Evolutionary conservation across 2,113 vertebrate genomes (phyloP).

Genomic region (Paralichthys olivaceus): DNA sequence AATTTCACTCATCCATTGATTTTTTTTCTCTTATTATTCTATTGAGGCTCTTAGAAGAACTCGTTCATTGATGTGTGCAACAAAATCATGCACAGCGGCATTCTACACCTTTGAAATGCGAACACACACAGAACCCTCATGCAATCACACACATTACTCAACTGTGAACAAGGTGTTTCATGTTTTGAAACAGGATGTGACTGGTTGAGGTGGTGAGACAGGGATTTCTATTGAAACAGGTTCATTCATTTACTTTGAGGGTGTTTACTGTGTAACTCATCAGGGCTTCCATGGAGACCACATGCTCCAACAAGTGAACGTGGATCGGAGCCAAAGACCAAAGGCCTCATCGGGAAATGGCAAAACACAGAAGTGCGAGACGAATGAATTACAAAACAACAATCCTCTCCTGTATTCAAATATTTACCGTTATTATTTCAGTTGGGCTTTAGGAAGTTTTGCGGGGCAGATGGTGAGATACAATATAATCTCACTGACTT

Average conservation of each 20-base stretch:
- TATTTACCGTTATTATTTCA: conserved; percentile 45
- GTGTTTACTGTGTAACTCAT: conserved; percentile 77
- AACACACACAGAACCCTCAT: background rate
- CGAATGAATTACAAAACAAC: conserved; percentile 22
- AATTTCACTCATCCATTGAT: too few species aligned
- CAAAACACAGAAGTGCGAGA: conserved; percentile 28
- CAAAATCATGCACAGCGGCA: too few species aligned
- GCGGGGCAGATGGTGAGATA: conserved; percentile 71
- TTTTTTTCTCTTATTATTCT: background rate
- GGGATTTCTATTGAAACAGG: conserved; percentile 62
- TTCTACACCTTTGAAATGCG: conserved; percentile 10
- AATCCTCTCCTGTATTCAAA: conserved; percentile 34
- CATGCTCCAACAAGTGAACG: conserved; percentile 71
- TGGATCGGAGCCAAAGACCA: conserved; percentile 50
- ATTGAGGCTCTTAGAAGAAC: background rate
- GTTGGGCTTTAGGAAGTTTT: conserved; percentile 34
- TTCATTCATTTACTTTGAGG: conserved; percentile 69
- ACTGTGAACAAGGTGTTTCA: conserved; percentile 38
- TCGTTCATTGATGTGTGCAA: background rate
- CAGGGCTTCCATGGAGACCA: conserved; percentile 74
- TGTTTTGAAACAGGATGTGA: conserved; percentile 62
- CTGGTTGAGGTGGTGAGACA: conserved; percentile 51
- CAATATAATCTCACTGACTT: conserved; percentile 49
- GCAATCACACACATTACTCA: conserved; percentile 39
- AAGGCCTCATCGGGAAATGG: conserved; percentile 42